Percentiles rank a stretch among this genome's conserved stretches.
phyloP scores from a whole-genome alignment of 2,888 invertebrate genomes.

The Amiota communis region DNA sequence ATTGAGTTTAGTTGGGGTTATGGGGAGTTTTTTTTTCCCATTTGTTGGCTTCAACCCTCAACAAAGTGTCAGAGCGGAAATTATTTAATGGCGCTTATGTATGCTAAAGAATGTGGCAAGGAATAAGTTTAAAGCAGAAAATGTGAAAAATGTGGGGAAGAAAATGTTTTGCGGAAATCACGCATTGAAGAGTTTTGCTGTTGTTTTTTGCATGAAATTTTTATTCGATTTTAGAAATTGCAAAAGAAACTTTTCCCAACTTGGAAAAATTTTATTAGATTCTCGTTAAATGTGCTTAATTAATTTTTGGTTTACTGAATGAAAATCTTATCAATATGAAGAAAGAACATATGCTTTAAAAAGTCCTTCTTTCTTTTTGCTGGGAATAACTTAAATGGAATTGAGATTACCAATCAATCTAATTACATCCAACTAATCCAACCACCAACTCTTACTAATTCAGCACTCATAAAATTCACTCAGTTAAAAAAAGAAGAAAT shows the following conservation, averaged over 20 bases:
- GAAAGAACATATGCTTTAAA: no score
- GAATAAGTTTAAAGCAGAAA: slow-evolving; percentile 32
- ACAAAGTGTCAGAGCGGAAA: slow-evolving; percentile 57
- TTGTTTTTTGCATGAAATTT: slow-evolving; percentile 53
- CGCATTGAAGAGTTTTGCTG: slow-evolving; percentile 49
- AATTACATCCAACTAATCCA: not conserved
- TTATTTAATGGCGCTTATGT: slow-evolving; percentile 69
- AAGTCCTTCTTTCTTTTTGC: no score
- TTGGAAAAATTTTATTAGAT: slow-evolving; percentile 45
- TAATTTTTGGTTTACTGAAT: slow-evolving; percentile 9
- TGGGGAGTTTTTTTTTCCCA: not conserved
- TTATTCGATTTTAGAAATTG: slow-evolving; percentile 49
- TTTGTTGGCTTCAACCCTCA: not conserved
- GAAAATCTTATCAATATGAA: no score
- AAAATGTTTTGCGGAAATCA: slow-evolving; percentile 55
- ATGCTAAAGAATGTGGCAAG: slow-evolving; percentile 45
- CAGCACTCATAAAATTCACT: not conserved
- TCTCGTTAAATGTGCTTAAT: slow-evolving; percentile 40
- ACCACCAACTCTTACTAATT: not conserved
- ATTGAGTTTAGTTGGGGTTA: slow-evolving; percentile 9
- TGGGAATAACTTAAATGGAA: no score
- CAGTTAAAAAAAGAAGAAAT: not conserved
- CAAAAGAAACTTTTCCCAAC: not conserved
- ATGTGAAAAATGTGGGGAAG: slow-evolving; percentile 1
- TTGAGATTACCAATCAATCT: no score